phyloP scores from a whole-genome alignment of 2,797 vertebrate genomes.

The Cynopterus sphinx region DNA sequence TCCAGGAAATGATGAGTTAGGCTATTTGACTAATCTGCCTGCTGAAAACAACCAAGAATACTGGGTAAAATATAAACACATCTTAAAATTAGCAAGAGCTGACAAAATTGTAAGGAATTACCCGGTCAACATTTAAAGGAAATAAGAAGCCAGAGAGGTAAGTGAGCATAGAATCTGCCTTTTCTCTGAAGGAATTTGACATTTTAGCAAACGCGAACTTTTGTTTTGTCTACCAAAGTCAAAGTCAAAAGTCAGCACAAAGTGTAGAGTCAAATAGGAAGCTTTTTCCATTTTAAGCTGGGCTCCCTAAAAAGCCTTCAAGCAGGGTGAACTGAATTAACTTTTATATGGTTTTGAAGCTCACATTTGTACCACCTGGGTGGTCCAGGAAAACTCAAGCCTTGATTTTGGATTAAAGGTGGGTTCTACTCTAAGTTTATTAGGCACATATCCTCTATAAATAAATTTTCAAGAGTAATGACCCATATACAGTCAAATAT shows the following conservation, averaged over 20 bases:
- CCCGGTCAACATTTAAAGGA: neutral
- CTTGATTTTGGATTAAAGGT: conserved; percentile 23
- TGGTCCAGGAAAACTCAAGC: neutral
- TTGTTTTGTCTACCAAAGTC: conserved; percentile 34
- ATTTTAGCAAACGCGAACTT: conserved; percentile 8
- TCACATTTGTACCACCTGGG: neutral
- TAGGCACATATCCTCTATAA: conserved; percentile 1
- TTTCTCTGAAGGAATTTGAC: neutral
- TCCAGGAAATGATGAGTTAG: neutral
- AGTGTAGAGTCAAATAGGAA: neutral
- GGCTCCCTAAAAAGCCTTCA: conserved; percentile 8
- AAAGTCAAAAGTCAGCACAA: neutral
- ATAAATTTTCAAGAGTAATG: conserved; percentile 43
- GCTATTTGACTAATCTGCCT: neutral
- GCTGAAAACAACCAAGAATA: neutral
- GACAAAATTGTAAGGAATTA: neutral
- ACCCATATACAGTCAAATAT: conserved; percentile 27
- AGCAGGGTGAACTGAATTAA: neutral
- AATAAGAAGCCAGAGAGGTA: neutral
- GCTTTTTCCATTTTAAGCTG: neutral
- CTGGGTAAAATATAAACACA: neutral
- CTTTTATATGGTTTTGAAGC: neutral
- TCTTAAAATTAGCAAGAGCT: neutral
- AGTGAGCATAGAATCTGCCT: neutral
- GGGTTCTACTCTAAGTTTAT: conserved; percentile 32